Conservation (phyloP, 1,140 invertebrate species). For the Thrips palmi region DNA sequence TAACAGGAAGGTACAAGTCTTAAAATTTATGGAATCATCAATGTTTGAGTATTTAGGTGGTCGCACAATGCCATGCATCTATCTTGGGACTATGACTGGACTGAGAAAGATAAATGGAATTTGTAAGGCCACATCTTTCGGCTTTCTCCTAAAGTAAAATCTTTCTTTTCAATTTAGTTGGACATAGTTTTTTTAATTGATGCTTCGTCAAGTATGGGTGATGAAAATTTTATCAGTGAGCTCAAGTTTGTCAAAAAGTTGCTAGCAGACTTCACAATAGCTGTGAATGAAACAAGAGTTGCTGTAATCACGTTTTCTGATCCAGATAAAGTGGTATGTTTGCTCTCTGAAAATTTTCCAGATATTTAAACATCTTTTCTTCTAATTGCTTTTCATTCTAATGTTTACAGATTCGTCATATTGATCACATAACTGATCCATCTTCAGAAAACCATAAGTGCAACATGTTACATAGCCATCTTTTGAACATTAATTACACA, state of each 20-base stretch:
- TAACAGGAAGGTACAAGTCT: too few relatives aligned
- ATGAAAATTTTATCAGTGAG: conserved; percentile 44
- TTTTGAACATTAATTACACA: conserved; percentile 37
- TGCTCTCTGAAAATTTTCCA: neutral
- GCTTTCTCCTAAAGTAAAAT: neutral
- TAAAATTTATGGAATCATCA: neutral
- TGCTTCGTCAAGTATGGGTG: conserved; percentile 44
- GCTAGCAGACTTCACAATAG: conserved; percentile 47
- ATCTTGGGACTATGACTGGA: neutral
- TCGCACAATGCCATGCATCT: too few relatives aligned
- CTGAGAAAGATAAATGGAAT: neutral
- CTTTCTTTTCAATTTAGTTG: conserved; percentile 23
- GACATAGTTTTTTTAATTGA: conserved; percentile 53
- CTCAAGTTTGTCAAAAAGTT: conserved; percentile 50
- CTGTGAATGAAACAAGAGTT: conserved; percentile 38
- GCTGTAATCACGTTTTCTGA: conserved; percentile 49
- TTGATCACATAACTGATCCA: conserved; percentile 39
- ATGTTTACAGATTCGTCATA: conserved; percentile 26
- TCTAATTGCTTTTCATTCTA: neutral
- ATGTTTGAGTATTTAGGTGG: neutral
- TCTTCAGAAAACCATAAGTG: conserved; percentile 37
- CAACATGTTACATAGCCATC: conserved; percentile 35
- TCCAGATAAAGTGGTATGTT: conserved; percentile 28
- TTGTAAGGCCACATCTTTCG: too few relatives aligned
- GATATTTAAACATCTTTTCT: neutral